A percentile compares a stretch with the other conserved stretches of the same genome.
Evolutionary conservation across 2,113 vertebrate species (phyloP).

Genomic region (Hucho hucho): DNA sequence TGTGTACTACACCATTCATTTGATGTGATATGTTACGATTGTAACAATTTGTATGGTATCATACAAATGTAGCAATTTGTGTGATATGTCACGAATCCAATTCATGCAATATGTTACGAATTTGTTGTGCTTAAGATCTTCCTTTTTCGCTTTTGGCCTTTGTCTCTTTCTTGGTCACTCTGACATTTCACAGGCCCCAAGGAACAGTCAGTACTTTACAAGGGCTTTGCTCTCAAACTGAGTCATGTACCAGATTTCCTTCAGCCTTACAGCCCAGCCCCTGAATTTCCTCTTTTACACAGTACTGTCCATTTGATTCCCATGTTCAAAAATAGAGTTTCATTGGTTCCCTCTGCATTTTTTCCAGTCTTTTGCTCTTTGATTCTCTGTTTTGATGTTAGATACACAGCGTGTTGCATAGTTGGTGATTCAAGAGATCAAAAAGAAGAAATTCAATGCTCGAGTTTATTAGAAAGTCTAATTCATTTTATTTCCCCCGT

Average conservation of each 20-base stretch:
- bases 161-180: not conserved
- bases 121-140: too few species aligned
- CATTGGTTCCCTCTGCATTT: not conserved
- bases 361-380: not conserved
- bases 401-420: not conserved
- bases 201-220: slow-evolving; percentile 47
- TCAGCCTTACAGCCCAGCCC: not conserved
- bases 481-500: slow-evolving; percentile 64
- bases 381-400: not conserved
- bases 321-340: not conserved
- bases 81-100: too few species aligned
- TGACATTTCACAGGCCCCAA: slow-evolving; percentile 25
- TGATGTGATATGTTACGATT: too few species aligned
- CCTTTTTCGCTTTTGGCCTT: not conserved
- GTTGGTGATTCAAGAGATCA: slow-evolving; percentile 47
- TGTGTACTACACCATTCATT: too few species aligned
- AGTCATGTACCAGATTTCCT: not conserved
- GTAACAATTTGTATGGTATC: too few species aligned
- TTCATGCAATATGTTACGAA: too few species aligned
- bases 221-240: slow-evolving; percentile 45
- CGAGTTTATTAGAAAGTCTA: slow-evolving; percentile 72
- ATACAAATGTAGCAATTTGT: too few species aligned
- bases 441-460: slow-evolving; percentile 54
- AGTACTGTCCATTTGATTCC: not conserved
- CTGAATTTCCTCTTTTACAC: not conserved